Evolutionary conservation across 2,113 vertebrate genomes (phyloP), one percentile per base, ranked within the genome.

Genomic region (Diphyllodes magnificus): DNA sequence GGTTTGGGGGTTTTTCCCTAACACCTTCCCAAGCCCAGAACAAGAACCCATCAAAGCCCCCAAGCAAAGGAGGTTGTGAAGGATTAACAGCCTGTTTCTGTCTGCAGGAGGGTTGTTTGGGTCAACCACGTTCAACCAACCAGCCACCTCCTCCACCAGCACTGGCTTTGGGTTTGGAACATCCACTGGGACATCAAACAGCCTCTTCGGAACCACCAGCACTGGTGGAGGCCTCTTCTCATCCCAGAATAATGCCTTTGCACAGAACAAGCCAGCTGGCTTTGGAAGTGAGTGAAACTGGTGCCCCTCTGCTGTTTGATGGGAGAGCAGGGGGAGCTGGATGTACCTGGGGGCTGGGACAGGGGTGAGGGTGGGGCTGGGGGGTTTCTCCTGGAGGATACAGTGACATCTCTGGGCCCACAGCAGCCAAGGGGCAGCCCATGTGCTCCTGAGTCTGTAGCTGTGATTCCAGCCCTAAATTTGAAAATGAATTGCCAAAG

Each of bases 181-280:
- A 0, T 97, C 98, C 13, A 98, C 98, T 1, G 99, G 99, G 15
- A 98, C 99, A 0, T 98, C 99, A 20, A 99, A 98, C 86, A 98
- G 98, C 88, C 96, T 99, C 24, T 99, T 99, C 35, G 99, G 99
- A 56, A 98, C 97, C 60, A 97, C 99, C 19, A 98, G 97, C 81
- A 98, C 99, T 0, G 99, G 97, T 0, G 98, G 98, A 3, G 98
- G 99, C 68, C 99, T 99, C 90, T 99, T 99, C 97, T 99, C 99
- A 1, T 98, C 99, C 88, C 99, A 97, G 53, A 99, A 83, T 69
- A 99, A 99, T 98, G 99, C 99, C n/a, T 99, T 99, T 27, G 98
- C 98, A 1, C 98, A 99, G 97, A 98, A 91, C 83, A 99, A 99
- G 59, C 99, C 99, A 3, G 96, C 98, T 7, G 97, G 98, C 0